Evolutionary conservation across 2,113 vertebrate species (phyloP).

Genomic region (Centropus bengalensis): DNA sequence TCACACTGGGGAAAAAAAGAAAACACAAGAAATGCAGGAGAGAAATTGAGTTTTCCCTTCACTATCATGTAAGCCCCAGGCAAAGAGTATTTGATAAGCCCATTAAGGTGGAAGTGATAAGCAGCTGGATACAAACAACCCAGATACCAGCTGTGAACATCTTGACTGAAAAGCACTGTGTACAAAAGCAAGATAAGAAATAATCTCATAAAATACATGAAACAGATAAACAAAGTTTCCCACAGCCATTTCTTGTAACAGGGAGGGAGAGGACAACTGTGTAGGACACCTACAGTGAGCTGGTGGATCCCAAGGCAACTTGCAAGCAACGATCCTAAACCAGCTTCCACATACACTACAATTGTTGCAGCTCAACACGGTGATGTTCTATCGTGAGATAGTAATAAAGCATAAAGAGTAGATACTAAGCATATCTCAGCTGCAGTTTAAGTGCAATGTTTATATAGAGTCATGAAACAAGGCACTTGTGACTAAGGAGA

Average conservation of each 20-base stretch:
- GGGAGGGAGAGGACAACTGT: neutral
- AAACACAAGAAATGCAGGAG: neutral
- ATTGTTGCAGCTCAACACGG: neutral
- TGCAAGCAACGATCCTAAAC: neutral
- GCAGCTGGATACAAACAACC: constrained; percentile 26
- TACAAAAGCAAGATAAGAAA: constrained; percentile 43
- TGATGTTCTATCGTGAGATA: neutral
- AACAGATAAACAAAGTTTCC: constrained; percentile 36
- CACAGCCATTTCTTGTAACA: neutral
- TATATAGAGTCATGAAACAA: neutral
- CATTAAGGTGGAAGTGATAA: constrained; percentile 36
- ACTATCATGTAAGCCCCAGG: neutral
- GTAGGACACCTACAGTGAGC: neutral
- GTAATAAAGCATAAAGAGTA: neutral
- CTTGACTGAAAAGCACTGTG: constrained; percentile 2
- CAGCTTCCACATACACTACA: neutral
- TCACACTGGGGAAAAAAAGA: constrained; percentile 63
- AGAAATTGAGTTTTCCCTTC: neutral
- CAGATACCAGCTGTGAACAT: constrained; percentile 13
- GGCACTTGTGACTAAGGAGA: neutral
- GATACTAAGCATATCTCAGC: neutral
- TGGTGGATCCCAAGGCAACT: neutral
- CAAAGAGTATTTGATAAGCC: neutral
- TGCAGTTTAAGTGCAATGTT: neutral
- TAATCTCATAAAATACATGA: constrained; percentile 35